phyloP scores from a whole-genome alignment of 2,888 invertebrate species.

The Epiperipatus broadwayi region DNA sequence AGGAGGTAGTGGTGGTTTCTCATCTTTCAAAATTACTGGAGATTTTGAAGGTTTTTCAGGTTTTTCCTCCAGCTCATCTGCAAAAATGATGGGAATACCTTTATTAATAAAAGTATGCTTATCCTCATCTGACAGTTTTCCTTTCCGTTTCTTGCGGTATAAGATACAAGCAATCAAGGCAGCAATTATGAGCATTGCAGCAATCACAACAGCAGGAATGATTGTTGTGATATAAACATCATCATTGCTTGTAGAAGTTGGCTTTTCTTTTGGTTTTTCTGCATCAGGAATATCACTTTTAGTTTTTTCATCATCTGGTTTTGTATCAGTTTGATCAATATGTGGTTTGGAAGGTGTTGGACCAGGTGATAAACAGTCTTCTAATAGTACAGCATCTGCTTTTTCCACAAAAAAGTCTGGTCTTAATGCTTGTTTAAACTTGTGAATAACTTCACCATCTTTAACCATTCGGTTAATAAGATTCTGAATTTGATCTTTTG shows the following conservation, averaged over 20 bases:
- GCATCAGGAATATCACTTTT: too few relatives aligned
- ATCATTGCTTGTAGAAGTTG: constrained; percentile 20
- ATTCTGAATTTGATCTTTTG: constrained; percentile 48
- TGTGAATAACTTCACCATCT: too few relatives aligned
- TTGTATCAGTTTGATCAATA: too few relatives aligned
- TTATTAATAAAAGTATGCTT: constrained; percentile 36
- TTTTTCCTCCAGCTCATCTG: constrained; percentile 80
- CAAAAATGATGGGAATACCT: constrained; percentile 77
- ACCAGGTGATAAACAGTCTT: constrained; percentile 35
- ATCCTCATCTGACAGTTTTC: constrained; percentile 59
- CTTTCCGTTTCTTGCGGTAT: constrained; percentile 54
- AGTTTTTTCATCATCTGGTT: too few relatives aligned
- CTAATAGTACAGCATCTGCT: constrained; percentile 40
- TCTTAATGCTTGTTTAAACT: too few relatives aligned
- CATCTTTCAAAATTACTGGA: constrained; percentile 81
- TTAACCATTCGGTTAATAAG: too few relatives aligned
- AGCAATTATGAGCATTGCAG: constrained; percentile 66
- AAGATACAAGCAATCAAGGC: constrained; percentile 68
- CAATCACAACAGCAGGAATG: constrained; percentile 59
- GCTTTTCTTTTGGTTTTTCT: too few relatives aligned
- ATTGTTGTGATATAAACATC: constrained; percentile 50
- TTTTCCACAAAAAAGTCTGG: constrained; percentile 48
- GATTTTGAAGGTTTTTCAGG: constrained; percentile 54
- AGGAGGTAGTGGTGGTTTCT: constrained; percentile 74
- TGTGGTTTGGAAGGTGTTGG: too few relatives aligned